Percentiles rank a stretch among this genome's conserved stretches.
These are phyloP conservation scores for Rhipidura dahli DNA, from an alignment of 2,113 vertebrate genomes.

Conservation along the genomic window DNA sequence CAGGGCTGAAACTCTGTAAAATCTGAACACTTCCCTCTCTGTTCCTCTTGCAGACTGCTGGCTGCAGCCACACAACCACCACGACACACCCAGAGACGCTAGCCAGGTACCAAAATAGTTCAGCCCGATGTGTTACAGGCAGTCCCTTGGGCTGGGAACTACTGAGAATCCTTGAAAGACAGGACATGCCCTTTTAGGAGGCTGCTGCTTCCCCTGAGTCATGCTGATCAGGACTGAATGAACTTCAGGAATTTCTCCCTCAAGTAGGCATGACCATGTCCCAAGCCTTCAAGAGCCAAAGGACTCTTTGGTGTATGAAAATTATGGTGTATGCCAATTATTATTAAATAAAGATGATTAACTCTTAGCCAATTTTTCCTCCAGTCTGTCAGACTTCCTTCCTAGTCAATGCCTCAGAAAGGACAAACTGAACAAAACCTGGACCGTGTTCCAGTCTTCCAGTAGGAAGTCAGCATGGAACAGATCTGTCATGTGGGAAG, in stretches of 20 bases:
- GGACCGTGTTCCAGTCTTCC: not conserved
- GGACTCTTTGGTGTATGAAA: not conserved
- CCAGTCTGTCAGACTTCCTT: not conserved
- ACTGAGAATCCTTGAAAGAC: not conserved
- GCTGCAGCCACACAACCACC: conserved; percentile 23
- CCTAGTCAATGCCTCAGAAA: not conserved
- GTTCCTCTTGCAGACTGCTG: conserved; percentile 21
- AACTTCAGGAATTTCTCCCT: not conserved
- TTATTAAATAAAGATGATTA: not conserved
- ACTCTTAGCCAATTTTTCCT: not conserved
- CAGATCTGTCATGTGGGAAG: not conserved
- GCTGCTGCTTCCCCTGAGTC: not conserved
- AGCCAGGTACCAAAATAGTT: conserved; percentile 46
- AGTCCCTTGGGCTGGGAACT: not conserved
- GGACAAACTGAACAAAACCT: not conserved
- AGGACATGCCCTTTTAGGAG: not conserved
- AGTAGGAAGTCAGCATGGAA: not conserved
- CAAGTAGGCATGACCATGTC: not conserved
- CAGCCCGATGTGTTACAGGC: not conserved
- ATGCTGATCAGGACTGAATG: not conserved
- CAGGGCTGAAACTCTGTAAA: conserved; percentile 40
- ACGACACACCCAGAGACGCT: not conserved
- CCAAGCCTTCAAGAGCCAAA: not conserved
- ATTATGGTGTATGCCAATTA: too few species aligned
- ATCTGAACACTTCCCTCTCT: conserved; percentile 28